Conservation (phyloP, 2,888 invertebrate genomes). For the Acrocera orbiculus region DNA sequence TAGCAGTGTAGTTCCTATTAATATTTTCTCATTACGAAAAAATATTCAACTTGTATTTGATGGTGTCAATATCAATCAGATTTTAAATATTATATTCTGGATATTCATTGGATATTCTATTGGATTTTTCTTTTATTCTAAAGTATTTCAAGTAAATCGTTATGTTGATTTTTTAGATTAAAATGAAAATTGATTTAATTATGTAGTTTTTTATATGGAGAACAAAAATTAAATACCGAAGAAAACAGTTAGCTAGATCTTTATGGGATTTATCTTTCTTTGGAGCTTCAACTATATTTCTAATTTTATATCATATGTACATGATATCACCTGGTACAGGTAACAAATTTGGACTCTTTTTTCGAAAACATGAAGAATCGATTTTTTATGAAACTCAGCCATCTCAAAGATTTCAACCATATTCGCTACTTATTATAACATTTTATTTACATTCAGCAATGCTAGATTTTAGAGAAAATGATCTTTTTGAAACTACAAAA, state of each 20-base stretch:
- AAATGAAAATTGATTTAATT: conserved; percentile 1
- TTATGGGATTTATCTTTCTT: conserved; percentile 30
- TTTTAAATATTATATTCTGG: conserved; percentile 29
- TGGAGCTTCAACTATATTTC: conserved; percentile 25
- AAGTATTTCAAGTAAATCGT: conserved; percentile 24
- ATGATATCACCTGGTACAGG: conserved; percentile 27
- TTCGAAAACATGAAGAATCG: conserved; percentile 28
- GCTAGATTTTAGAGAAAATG: conserved; percentile 25
- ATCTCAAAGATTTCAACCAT: conserved; percentile 29
- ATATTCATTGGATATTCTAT: conserved; percentile 22
- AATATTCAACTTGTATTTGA: conserved; percentile 25
- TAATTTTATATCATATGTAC: conserved; percentile 28
- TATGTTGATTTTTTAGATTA: background rate
- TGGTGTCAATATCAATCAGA: conserved; percentile 25
- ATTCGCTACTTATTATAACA: conserved; percentile 27
- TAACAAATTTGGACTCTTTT: conserved; percentile 27
- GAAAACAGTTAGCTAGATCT: conserved; percentile 25
- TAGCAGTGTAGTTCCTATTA: conserved; percentile 27
- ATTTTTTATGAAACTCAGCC: conserved; percentile 29
- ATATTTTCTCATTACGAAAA: conserved; percentile 24
- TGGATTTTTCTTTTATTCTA: conserved; percentile 24
- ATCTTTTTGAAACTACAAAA: conserved; percentile 24
- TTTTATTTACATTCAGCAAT: conserved; percentile 27
- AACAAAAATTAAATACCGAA: conserved; percentile 27
- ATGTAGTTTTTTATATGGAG: conserved; percentile 26